These are phyloP conservation scores for Anastrepha obliqua DNA, from an alignment of 1,140 invertebrate genomes.

Conservation along the genomic window DNA sequence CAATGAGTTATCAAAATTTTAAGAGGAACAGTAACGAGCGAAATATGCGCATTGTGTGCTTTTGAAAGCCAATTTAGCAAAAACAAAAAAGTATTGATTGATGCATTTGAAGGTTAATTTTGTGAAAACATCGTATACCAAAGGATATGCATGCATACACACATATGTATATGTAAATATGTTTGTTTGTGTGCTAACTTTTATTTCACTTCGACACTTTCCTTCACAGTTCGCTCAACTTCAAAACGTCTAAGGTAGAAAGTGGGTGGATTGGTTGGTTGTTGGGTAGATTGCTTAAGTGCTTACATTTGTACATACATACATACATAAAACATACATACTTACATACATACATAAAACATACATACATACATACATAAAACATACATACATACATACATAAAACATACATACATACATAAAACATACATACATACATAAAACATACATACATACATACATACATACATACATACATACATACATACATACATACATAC, in stretches of 20 bases:
- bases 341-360: background rate
- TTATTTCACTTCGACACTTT: constrained; percentile 48
- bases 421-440: background rate
- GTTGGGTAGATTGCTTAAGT: background rate
- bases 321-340: background rate
- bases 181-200: background rate
- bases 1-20: no score
- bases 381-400: background rate
- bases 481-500: background rate
- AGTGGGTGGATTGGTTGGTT: background rate
- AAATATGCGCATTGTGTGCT: no score
- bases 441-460: background rate
- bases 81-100: constrained; percentile 3
- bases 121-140: background rate
- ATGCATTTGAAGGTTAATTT: constrained; percentile 19
- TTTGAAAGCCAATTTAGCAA: background rate
- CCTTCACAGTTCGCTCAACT: constrained; percentile 45
- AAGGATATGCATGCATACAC: background rate
- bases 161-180: background rate
- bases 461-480: background rate
- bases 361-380: background rate
- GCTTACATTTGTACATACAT: background rate
- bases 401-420: background rate
- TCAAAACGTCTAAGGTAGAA: constrained; percentile 43
- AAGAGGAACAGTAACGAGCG: no score